A percentile compares a stretch with the other conserved stretches of the same genome.
Conservation (phyloP, 2,113 vertebrate genomes). For the Dromiciops gliroides region DNA sequence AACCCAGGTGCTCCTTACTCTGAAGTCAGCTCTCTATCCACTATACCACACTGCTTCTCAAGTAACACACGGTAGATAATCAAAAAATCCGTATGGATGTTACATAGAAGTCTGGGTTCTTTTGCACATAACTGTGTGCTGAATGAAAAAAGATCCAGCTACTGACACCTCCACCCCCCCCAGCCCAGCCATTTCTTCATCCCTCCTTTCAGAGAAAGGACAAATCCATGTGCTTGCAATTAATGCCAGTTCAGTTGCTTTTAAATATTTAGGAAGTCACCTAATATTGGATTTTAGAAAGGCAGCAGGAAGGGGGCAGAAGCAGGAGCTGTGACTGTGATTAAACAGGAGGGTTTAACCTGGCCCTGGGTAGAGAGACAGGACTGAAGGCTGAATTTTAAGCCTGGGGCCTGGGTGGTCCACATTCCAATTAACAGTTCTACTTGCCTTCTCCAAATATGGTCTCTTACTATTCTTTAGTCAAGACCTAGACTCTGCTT, state of each 20-base stretch:
- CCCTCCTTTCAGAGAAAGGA: neutral
- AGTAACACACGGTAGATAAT: neutral
- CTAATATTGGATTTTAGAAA: neutral
- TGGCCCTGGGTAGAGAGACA: neutral
- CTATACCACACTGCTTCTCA: neutral
- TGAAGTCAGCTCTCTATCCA: neutral
- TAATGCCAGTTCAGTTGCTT: neutral
- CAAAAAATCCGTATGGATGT: neutral
- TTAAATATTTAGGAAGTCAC: neutral
- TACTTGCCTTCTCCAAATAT: neutral
- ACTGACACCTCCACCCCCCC: neutral
- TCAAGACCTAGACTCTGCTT: neutral
- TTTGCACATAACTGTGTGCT: neutral
- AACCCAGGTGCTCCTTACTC: neutral
- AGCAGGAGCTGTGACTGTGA: neutral
- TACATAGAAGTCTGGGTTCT: neutral
- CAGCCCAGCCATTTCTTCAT: neutral
- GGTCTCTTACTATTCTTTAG: neutral
- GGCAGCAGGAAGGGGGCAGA: neutral
- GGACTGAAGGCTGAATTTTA: neutral
- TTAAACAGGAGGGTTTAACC: neutral
- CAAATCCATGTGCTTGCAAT: neutral
- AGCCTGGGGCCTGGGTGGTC: neutral
- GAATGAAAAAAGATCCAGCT: neutral
- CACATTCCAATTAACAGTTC: neutral